These are phyloP conservation scores for Myiozetetes cayanensis DNA, from an alignment of 2,113 vertebrate species.

Conservation along the genomic window DNA sequence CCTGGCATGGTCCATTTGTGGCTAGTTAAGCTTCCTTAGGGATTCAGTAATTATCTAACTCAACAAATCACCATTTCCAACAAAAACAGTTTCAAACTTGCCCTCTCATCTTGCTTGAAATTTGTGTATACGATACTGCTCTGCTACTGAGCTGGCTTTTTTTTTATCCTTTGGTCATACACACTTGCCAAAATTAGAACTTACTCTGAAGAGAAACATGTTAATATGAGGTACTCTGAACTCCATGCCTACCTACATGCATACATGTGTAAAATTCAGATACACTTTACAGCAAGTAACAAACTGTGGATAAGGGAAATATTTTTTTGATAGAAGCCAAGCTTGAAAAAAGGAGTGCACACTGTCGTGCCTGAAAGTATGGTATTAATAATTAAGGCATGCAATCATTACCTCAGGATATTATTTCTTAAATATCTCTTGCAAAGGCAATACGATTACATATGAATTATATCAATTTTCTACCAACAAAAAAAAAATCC, in stretches of 20 bases:
- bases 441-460: constrained; percentile 84
- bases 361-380: constrained; percentile 56
- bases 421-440: constrained; percentile 86
- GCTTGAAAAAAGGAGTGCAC: constrained; percentile 34
- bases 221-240: background rate
- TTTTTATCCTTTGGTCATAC: background rate
- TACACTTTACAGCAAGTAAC: background rate
- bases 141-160: background rate
- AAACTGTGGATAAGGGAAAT: constrained; percentile 1
- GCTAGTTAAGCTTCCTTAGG: background rate
- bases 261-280: background rate
- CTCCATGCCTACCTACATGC: fast-evolving
- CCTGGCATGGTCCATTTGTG: background rate
- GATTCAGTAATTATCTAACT: background rate
- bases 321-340: constrained; percentile 52
- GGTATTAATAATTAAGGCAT: constrained; percentile 81
- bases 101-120: background rate
- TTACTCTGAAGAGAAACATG: background rate
- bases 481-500: constrained; percentile 80
- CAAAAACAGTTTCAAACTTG: background rate
- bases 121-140: background rate
- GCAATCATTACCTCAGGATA: constrained; percentile 82
- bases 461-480: constrained; percentile 86
- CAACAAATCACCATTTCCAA: background rate
- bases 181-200: background rate